Conservation (phyloP, 1,140 invertebrate species). For the Pseudomyrmex concolor region DNA sequence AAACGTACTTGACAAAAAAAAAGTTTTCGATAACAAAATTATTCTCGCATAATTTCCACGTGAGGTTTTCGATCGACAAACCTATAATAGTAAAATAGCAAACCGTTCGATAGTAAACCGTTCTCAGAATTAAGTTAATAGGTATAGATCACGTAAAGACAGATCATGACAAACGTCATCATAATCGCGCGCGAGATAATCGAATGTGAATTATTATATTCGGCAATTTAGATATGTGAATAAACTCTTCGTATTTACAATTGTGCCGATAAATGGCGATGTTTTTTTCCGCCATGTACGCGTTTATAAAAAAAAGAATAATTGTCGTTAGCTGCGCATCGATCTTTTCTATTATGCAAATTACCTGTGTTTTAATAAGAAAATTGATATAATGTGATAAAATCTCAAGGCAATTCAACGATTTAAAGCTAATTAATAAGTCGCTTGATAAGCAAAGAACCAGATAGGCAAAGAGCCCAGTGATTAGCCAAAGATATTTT, state of each 20-base stretch:
- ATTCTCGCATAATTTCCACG: constrained; percentile 47
- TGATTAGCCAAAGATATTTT: constrained; percentile 62
- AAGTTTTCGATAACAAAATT: constrained; percentile 47
- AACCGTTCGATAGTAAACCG: constrained; percentile 74
- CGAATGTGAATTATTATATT: constrained; percentile 62
- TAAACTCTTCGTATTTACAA: constrained; percentile 71
- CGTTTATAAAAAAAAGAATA: constrained; percentile 30
- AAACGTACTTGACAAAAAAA: not conserved
- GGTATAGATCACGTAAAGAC: constrained; percentile 69
- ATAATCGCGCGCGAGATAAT: constrained; percentile 67
- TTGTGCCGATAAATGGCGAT: constrained; percentile 60
- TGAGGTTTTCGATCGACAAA: constrained; percentile 64
- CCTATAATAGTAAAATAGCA: constrained; percentile 72
- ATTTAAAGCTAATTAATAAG: constrained; percentile 70
- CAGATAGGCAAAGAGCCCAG: not conserved
- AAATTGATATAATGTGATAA: constrained; percentile 13
- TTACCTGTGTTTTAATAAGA: not conserved
- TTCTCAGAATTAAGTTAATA: constrained; percentile 61
- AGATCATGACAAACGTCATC: constrained; percentile 74
- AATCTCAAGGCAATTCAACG: not conserved
- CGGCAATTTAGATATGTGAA: constrained; percentile 68
- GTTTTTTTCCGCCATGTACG: not conserved
- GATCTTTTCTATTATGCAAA: too few species aligned
- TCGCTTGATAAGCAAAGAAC: constrained; percentile 67
- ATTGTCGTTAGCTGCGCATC: not conserved